Evolutionary conservation across 2,113 vertebrate genomes (phyloP), one percentile per base, ranked within the genome.

Genomic region (Varanus komodoensis): DNA sequence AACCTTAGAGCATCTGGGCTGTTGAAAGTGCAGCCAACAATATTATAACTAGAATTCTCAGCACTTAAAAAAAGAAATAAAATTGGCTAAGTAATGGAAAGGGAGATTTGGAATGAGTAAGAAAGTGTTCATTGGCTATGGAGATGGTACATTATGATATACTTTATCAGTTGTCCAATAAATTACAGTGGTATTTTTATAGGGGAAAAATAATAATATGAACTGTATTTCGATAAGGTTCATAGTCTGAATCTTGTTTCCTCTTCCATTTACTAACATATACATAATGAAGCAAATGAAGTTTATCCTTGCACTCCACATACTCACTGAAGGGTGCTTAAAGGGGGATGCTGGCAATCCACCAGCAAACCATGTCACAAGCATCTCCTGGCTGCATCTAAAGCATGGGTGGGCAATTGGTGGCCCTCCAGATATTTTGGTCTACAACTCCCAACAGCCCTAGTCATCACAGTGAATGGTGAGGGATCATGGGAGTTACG

Each of bases 171-270:
- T 67, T 82, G 48, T 57, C 79, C 52, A 81, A 88, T 82, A 81
- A 86, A 88, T 34, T 71, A 54, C 44, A 69, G 57, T 73, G n/a
- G 8, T 69, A 73, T 82, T 88, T 88, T 80, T 69, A 25, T 81
- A 34, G 32, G 15, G 48, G 68, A 82, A 54, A 21, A 71, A 71
- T 54, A 82, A 52, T 74, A 86, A 52, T 74, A 74, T 54, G 52
- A 77, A 27, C 11, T 57, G 17, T 73, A 38, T 82, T 89, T 82
- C 34, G 57, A 79, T 4, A 32, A 9, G 19, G 57, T n/a, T 21
- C 25, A 11, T 23, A 54, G 68, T 74, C 17, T 3, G 32, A 74
- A 21, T 74, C 50, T 73, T 74, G 17, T 86, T 73, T 85, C 29
- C 68, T 85, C 67, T 85, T 71, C 50, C 64, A 27, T 19, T 73